Percentiles rank a stretch among this genome's conserved stretches.
Conservation (phyloP, 2,888 invertebrate species). For the Allygus modestus region DNA sequence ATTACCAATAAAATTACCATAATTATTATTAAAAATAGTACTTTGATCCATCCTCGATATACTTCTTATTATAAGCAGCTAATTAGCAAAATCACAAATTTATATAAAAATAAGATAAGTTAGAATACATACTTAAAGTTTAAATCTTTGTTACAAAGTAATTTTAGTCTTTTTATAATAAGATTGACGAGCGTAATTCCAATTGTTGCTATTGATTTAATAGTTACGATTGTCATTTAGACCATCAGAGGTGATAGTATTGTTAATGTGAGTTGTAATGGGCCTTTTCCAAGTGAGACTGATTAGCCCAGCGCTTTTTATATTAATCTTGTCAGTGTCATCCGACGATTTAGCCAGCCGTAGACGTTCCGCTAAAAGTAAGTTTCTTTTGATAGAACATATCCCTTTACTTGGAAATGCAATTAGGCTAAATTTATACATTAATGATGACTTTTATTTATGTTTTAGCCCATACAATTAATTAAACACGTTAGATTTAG, state of each 20-base stretch:
- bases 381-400: too few species aligned
- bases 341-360: neutral
- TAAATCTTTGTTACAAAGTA: neutral
- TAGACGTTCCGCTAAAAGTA: neutral
- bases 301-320: neutral
- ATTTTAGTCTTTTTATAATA: neutral
- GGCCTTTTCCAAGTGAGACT: neutral
- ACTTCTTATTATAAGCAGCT: too few species aligned
- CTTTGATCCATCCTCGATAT: too few species aligned
- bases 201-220: neutral
- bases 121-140: neutral
- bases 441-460: too few species aligned
- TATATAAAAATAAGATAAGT: neutral
- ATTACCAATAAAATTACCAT: too few species aligned
- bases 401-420: too few species aligned
- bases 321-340: neutral
- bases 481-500: neutral
- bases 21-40: too few species aligned
- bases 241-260: neutral
- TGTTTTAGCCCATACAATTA: too few species aligned
- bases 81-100: too few species aligned
- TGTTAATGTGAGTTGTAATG: slow-evolving; percentile 8
- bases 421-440: neutral
- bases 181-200: neutral
- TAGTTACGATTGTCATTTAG: slow-evolving; percentile 1